Evolutionary conservation across 2,888 invertebrate genomes (phyloP), one percentile per base, ranked within the genome.

Genomic region (Strigamia maritima): DNA sequence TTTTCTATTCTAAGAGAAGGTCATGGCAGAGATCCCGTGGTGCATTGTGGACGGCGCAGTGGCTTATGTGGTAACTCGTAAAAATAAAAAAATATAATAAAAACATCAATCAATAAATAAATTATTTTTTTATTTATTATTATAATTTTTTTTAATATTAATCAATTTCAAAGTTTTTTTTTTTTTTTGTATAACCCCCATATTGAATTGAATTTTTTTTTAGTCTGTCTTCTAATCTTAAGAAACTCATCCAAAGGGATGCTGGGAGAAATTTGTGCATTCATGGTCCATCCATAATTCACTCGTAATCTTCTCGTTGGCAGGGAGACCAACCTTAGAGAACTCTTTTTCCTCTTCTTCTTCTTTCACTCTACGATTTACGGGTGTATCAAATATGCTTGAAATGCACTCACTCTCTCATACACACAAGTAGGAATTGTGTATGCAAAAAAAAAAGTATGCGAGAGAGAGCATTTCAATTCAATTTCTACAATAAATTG

Each of bases 241-340:
- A 54, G 54, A 54, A 54, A 54, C 54, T 54, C 54, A 54, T 54
- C 54, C 54, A 54, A 54, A 54, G 54, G 54, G 54, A 54, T 54
- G 54, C 54, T 54, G 54, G 54, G 54, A 54, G 54, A 54, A 54
- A 54, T 54, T 54, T 54, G 54, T 54, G 54, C 54, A 54, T 54
- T 54, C 54, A 54, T 54, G 54, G 54, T 54, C 54, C 54, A 54
- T 54, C 54, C 54, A 54, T 54, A 54, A 54, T 54, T 54, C 54
- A 54, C 54, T 54, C 54, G 54, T 54, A 54, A 54, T 54, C 54
- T 54, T 54, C 54, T 54, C 54, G 54, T 54, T 54, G 54, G 54
- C 54, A 54, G 54, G 54, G 54, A 54, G 54, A 54, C 54, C 54
- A 54, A 54, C 54, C 54, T 54, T 54, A 54, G 54, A 54, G 54